Percentiles rank a stretch among this genome's conserved stretches.
phyloP scores from a whole-genome alignment of 2,113 vertebrate genomes.

The Macroglossus sobrinus region DNA sequence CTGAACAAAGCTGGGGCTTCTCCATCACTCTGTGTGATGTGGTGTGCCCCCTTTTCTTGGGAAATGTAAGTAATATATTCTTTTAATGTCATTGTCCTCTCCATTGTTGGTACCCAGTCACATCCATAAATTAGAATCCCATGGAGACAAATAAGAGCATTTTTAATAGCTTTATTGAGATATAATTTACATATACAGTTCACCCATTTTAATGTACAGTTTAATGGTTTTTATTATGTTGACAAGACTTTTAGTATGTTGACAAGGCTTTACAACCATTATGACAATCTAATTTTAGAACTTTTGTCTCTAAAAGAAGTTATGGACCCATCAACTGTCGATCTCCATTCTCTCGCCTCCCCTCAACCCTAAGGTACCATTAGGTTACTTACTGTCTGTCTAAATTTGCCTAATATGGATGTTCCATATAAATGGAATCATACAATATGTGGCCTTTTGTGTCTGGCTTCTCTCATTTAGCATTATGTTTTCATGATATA shows the following conservation, averaged over 20 bases:
- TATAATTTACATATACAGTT: neutral
- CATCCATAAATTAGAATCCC: neutral
- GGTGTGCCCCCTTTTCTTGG: neutral
- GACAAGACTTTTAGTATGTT: neutral
- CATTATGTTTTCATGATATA: neutral
- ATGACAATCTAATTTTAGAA: neutral
- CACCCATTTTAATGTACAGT: neutral
- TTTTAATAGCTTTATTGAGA: neutral
- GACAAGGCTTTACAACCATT: neutral
- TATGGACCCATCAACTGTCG: neutral
- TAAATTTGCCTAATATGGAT: neutral
- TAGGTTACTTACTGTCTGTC: neutral
- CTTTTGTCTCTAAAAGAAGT: neutral
- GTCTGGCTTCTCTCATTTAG: neutral
- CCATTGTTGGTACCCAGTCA: neutral
- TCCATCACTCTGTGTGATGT: neutral
- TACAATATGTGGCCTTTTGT: neutral
- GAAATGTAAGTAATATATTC: neutral
- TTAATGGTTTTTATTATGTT: neutral
- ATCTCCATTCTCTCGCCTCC: neutral
- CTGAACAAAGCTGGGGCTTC: neutral
- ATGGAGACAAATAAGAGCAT: neutral
- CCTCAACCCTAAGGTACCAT: neutral
- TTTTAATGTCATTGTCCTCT: neutral
- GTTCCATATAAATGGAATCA: neutral